These are phyloP conservation scores for Syrphus vitripennis DNA, from an alignment of 2,888 invertebrate genomes.

Conservation along the genomic window DNA sequence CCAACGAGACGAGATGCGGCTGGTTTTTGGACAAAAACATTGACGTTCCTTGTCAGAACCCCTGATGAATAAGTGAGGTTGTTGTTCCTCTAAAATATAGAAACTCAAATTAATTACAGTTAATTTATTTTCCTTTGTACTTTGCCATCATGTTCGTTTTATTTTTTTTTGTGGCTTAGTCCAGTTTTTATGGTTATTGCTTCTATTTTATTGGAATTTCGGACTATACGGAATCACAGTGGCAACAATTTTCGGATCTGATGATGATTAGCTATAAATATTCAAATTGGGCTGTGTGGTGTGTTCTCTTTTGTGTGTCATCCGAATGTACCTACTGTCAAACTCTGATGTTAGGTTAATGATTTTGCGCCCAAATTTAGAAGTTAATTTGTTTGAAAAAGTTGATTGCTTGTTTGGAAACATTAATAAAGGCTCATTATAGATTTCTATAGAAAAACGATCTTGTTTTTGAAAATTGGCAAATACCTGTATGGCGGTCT, in stretches of 20 bases:
- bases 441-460: neutral
- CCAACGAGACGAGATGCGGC: conserved; percentile 44
- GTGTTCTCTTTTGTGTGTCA: conserved; percentile 44
- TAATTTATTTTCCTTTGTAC: conserved; percentile 63
- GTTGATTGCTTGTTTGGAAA: neutral
- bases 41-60: conserved; percentile 53
- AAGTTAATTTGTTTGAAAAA: conserved; percentile 2
- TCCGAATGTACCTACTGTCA: conserved; percentile 42
- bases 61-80: no score
- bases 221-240: neutral
- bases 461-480: conserved; percentile 60
- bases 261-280: conserved; percentile 44
- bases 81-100: conserved; percentile 35
- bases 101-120: conserved; percentile 69
- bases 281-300: conserved; percentile 37
- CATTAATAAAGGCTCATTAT: neutral
- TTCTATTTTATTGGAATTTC: conserved; percentile 53
- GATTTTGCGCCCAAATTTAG: conserved; percentile 65
- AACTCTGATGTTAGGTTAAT: conserved; percentile 62
- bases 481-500: conserved; percentile 29
- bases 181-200: conserved; percentile 59
- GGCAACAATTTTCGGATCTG: conserved; percentile 1
- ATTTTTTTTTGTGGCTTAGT: conserved; percentile 19
- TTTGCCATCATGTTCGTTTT: conserved; percentile 44
- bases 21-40: conserved; percentile 34